Evolutionary conservation across 1,140 invertebrate genomes (phyloP).

Genomic region (Ceratina calcarata): DNA sequence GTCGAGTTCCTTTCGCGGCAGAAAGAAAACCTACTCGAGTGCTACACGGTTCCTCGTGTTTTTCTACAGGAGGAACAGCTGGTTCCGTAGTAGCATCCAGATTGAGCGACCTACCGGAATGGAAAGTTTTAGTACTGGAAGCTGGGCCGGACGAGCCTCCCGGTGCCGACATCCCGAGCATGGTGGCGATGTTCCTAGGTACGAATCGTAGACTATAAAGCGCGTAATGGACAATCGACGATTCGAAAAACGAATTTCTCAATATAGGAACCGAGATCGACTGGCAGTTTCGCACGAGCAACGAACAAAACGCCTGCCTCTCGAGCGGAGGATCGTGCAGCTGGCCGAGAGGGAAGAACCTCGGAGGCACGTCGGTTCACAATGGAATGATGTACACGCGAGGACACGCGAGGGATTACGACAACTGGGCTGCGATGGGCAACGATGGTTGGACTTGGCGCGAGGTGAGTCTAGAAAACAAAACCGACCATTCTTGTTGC

Average conservation of each 20-base stretch:
- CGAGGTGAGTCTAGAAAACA: conserved; percentile 79
- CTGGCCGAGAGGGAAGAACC: conserved; percentile 91
- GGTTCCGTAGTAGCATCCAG: conserved; percentile 87
- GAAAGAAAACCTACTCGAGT: too few relatives aligned
- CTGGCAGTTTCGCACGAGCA: conserved; percentile 92
- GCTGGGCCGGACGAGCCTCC: conserved; percentile 89
- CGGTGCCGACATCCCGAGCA: conserved; percentile 89
- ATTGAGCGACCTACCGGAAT: conserved; percentile 82
- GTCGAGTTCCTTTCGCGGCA: background rate
- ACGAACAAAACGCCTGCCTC: conserved; percentile 90
- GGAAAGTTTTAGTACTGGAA: conserved; percentile 82
- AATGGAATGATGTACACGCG: conserved; percentile 92
- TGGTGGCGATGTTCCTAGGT: conserved; percentile 90
- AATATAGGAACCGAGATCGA: conserved; percentile 86
- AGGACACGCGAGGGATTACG: conserved; percentile 87
- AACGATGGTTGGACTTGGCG: conserved; percentile 94
- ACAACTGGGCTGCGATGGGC: conserved; percentile 89
- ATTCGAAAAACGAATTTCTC: background rate
- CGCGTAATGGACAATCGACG: background rate
- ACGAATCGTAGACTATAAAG: background rate
- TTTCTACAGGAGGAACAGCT: conserved; percentile 80
- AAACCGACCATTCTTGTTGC: background rate
- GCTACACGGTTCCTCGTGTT: background rate
- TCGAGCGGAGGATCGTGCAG: conserved; percentile 87
- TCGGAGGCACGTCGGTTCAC: conserved; percentile 87